Conservation (phyloP, 1,140 invertebrate genomes). For the Mycetomoellerius zeteki region DNA sequence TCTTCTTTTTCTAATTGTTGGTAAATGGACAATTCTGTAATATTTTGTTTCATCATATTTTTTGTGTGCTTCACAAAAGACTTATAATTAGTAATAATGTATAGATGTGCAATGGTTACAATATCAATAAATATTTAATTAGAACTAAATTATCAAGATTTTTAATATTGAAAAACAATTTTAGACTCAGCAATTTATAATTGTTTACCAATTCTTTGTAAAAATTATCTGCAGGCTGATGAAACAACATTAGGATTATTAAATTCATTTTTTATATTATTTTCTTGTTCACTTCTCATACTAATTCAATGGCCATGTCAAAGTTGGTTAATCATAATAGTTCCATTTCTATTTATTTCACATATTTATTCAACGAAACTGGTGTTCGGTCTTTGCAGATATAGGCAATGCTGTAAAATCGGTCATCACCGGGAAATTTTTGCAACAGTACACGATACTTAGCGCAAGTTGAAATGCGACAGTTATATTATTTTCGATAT, state of each 20-base stretch:
- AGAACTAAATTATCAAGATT: neutral
- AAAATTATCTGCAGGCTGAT: neutral
- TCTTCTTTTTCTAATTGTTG: too few species aligned
- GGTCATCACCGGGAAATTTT: neutral
- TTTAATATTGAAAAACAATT: neutral
- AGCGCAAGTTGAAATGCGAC: neutral
- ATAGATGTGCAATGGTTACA: neutral
- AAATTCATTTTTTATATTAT: neutral
- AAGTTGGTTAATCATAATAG: neutral
- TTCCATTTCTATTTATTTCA: neutral
- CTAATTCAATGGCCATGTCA: too few species aligned
- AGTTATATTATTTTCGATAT: neutral
- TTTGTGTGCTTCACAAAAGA: neutral
- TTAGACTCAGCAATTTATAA: neutral
- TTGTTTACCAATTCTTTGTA: neutral
- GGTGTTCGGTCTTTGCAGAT: neutral
- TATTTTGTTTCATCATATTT: neutral
- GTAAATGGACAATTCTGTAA: neutral
- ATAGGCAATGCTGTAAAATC: neutral
- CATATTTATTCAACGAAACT: neutral
- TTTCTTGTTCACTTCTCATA: neutral
- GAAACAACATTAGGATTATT: neutral
- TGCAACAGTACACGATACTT: neutral
- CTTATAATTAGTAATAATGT: neutral
- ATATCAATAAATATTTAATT: constrained; percentile 4